phyloP scores from a whole-genome alignment of 1,140 invertebrate genomes.

The Papilio dardanus region DNA sequence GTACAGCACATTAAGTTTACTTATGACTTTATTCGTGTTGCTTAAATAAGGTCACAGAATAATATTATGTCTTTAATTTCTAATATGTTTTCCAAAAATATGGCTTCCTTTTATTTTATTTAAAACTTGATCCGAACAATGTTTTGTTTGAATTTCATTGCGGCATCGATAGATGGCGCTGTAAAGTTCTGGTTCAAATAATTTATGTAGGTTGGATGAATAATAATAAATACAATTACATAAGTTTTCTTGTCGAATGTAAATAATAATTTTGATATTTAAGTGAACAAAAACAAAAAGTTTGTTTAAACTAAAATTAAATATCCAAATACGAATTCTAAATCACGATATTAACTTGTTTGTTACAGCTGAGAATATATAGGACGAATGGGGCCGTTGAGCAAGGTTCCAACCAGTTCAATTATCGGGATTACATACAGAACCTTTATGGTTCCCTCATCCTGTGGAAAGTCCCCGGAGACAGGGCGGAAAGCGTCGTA shows the following conservation, averaged over 20 bases:
- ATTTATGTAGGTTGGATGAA: no score
- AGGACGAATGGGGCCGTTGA: neutral
- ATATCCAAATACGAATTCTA: constrained; percentile 40
- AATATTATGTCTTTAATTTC: no score
- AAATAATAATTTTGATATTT: no score
- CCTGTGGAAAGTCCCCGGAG: constrained; percentile 81
- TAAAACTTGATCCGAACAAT: neutral
- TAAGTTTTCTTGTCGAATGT: no score
- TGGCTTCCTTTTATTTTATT: neutral
- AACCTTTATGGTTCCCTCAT: constrained; percentile 61
- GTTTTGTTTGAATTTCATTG: neutral
- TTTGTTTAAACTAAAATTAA: no score
- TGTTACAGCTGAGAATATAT: constrained; percentile 49
- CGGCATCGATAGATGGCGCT: constrained; percentile 37
- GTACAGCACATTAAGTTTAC: no score
- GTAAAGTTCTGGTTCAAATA: neutral
- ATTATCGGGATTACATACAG: constrained; percentile 71
- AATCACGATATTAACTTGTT: constrained; percentile 59
- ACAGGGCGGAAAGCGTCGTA: constrained; percentile 74
- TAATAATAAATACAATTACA: no score
- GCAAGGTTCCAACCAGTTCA: constrained; percentile 69
- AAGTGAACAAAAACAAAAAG: no score
- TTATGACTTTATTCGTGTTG: no score
- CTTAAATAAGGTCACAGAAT: no score
- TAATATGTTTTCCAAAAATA: neutral